A percentile compares a stretch with the other conserved stretches of the same genome.
phyloP scores from a whole-genome alignment of 2,797 vertebrate species.

The Xerus rutilus region DNA sequence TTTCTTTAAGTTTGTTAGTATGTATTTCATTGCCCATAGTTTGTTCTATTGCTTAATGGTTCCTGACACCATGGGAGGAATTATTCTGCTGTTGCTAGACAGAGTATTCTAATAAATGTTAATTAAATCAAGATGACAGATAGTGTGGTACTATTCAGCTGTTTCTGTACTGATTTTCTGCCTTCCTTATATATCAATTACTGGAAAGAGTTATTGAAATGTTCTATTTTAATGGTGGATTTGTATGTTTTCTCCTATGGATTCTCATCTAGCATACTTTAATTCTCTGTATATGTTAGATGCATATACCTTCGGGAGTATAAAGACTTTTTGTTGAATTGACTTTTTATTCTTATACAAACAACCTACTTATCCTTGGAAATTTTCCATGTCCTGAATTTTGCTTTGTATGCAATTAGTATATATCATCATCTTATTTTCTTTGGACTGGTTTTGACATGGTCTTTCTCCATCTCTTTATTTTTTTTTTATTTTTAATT shows the following conservation, averaged over 20 bases:
- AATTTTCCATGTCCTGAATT: not conserved
- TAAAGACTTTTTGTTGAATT: not conserved
- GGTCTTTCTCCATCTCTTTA: not conserved
- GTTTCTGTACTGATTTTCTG: not conserved
- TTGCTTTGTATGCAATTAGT: not conserved
- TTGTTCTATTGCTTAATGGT: not conserved
- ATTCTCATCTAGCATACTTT: not conserved
- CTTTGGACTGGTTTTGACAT: not conserved
- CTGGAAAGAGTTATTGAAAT: not conserved
- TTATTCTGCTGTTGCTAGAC: not conserved
- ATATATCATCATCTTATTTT: not conserved
- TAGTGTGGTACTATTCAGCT: not conserved
- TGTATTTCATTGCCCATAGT: not conserved
- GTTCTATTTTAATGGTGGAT: not conserved
- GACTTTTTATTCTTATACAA: not conserved
- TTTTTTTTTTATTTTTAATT: not conserved
- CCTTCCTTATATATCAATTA: not conserved
- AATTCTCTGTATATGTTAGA: not conserved
- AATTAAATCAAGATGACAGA: not conserved
- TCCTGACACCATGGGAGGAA: not conserved
- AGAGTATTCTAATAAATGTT: not conserved
- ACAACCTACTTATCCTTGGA: not conserved
- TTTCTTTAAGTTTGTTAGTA: not conserved
- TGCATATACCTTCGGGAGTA: not conserved
- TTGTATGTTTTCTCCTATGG: not conserved